phyloP scores from a whole-genome alignment of 2,888 invertebrate genomes.

The Himalopsyche tibetana region DNA sequence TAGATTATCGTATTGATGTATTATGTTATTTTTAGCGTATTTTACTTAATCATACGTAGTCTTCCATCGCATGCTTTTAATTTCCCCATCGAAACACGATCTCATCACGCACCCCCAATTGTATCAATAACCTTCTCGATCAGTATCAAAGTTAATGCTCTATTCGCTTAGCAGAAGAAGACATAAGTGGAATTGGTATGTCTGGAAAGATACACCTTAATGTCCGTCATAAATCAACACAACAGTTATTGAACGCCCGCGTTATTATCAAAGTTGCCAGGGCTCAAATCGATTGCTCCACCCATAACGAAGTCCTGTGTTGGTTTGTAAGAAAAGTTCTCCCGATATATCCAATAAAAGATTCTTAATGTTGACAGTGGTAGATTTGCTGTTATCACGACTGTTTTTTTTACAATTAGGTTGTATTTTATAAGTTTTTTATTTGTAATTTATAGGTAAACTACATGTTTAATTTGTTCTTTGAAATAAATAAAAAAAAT shows the following conservation, averaged over 20 bases:
- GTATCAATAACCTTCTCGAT: neutral
- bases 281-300: conserved; percentile 17
- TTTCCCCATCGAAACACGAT: no score
- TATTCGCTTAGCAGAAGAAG: conserved; percentile 37
- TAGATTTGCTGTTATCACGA: no score
- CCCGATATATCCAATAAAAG: neutral
- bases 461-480: no score
- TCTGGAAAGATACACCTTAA: conserved; percentile 62
- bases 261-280: conserved; percentile 60
- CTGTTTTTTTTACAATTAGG: no score
- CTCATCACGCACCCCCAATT: no score
- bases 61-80: no score
- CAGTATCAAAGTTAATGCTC: neutral
- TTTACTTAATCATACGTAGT: no score
- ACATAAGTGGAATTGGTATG: conserved; percentile 49
- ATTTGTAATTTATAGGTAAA: no score
- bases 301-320: neutral
- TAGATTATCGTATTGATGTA: no score
- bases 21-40: no score
- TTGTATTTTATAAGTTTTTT: no score
- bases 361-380: neutral
- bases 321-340: neutral
- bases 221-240: conserved; percentile 61
- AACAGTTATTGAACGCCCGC: conserved; percentile 63
- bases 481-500: no score